Conservation (phyloP, 1,140 invertebrate genomes). For the Xylocopa sonorina region DNA sequence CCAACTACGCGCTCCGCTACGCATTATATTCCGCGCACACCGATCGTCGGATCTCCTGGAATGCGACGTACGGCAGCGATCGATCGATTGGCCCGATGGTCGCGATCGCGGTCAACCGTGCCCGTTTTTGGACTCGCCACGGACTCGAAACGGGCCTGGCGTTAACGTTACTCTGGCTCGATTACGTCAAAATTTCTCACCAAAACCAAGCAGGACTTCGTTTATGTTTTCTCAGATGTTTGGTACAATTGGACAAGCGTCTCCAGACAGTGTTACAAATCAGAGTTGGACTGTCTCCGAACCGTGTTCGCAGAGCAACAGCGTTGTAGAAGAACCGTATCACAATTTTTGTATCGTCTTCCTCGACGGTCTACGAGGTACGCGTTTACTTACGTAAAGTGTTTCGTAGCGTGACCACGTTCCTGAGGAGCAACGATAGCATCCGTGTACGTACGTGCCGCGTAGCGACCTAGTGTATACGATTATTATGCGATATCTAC, state of each 20-base stretch:
- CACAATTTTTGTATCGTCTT: too few species aligned
- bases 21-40: constrained; percentile 68
- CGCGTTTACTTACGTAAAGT: too few species aligned
- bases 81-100: constrained; percentile 15
- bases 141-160: neutral
- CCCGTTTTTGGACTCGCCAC: constrained; percentile 22
- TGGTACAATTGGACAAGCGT: too few species aligned
- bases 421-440: neutral
- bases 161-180: neutral
- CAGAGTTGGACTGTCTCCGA: too few species aligned
- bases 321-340: too few species aligned
- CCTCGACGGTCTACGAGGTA: neutral
- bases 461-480: constrained; percentile 27
- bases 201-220: too few species aligned
- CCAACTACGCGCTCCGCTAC: constrained; percentile 58
- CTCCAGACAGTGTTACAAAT: too few species aligned
- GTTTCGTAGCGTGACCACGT: constrained; percentile 29
- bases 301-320: too few species aligned
- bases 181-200: constrained; percentile 19
- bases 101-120: constrained; percentile 15
- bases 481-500: constrained; percentile 17
- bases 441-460: constrained; percentile 6
- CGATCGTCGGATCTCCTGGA: constrained; percentile 59
- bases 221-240: too few species aligned
- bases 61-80: constrained; percentile 56